phyloP scores from a whole-genome alignment of 1,140 invertebrate species.

The Dinothrombium tinctorium region DNA sequence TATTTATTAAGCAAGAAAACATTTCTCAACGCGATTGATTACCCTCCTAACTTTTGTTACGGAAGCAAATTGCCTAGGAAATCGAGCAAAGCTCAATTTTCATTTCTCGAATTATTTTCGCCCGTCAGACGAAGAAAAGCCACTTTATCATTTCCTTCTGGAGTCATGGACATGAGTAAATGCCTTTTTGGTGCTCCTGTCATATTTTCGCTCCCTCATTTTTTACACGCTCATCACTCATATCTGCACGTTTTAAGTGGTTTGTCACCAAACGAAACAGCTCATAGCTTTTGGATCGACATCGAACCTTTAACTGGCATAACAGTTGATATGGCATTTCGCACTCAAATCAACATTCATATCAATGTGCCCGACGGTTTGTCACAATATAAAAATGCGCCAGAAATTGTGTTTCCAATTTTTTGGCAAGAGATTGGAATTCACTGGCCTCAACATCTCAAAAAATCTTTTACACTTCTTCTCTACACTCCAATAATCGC shows the following conservation, averaged over 20 bases:
- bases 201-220: constrained; percentile 68
- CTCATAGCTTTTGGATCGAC: constrained; percentile 55
- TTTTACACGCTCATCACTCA: constrained; percentile 54
- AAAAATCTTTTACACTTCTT: too few relatives aligned
- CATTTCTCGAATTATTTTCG: not conserved
- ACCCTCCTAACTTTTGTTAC: constrained; percentile 11
- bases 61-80: constrained; percentile 5
- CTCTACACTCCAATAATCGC: too few relatives aligned
- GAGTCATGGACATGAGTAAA: constrained; percentile 11
- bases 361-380: constrained; percentile 11
- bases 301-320: constrained; percentile 42
- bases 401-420: constrained; percentile 15
- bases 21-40: constrained; percentile 4
- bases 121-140: too few relatives aligned
- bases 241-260: constrained; percentile 49
- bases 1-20: constrained; percentile 5
- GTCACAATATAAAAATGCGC: constrained; percentile 12
- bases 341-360: constrained; percentile 15
- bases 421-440: constrained; percentile 17
- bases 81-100: not conserved
- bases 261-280: constrained; percentile 39
- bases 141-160: constrained; percentile 9
- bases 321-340: constrained; percentile 10
- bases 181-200: constrained; percentile 42
- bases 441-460: too few relatives aligned